Base-by-base conservation (phyloP, 92 coral and sea anemone genomes). In the Porites cylindrica region DNA sequence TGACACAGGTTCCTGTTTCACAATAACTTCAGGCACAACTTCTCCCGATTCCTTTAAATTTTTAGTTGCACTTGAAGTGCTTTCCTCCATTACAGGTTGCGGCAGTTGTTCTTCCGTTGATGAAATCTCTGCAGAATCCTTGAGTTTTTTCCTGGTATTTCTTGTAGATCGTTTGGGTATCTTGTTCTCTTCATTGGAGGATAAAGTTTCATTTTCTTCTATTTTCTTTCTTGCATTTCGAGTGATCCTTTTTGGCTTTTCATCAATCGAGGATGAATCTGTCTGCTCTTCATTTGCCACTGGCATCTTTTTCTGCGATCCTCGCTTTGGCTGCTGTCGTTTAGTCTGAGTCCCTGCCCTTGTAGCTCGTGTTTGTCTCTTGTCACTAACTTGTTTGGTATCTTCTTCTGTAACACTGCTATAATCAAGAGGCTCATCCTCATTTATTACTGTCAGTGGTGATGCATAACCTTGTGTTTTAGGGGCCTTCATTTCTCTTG, bases 241-340 rank as follows among this genome's bases (percentile, higher is more conserved):
- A 1, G 82, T 74, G 50, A 19, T 82, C n/a, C 84, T 70, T 65
- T 62, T 72, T 83, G 81, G 75, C 70, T 81, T 17, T 29, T 54
- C 87, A 64, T 62, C 80, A 63, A 73, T 47, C 17, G 80, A 83
- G 51, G 86, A 72, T 4, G 80, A 74, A 23, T 61, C 80, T 43
- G 87, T 19, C 60, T 59, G 60, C 17, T 72, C 86, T 68, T 47
- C 83, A 61, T 56, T 53, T 68, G 43, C 81, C 60, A 50, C 56
- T 29, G 20, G 3, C 43, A 60, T 66, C 16, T 84, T 76, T 51
- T 47, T 79, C 72, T 67, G 69, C 3, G 73, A 66, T 11, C 92
- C 78, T 77, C 88, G 83, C 81, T 77, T 92, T 81, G 91, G 91
- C 68, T 81, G 91, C 53, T 86, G 78, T 23, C 83, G 86, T 81